phyloP scores from a whole-genome alignment of 2,797 vertebrate species.

The Diplodus puntazzo region DNA sequence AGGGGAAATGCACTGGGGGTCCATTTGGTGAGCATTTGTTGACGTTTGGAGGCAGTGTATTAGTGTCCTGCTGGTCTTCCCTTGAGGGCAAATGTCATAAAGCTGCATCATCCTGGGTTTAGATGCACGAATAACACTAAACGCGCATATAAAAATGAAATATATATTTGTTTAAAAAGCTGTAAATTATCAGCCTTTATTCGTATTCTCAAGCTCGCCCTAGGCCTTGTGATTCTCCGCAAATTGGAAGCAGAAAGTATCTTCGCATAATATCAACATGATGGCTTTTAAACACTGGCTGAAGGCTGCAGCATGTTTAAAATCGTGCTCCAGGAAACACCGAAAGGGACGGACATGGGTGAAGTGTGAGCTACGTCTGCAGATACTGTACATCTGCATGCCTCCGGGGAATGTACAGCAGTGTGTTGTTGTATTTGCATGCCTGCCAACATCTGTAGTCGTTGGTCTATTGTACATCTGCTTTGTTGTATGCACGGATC shows the following conservation, averaged over 20 bases:
- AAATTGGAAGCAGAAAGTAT: conserved; percentile 14
- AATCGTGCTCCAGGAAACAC: conserved; percentile 2
- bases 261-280: conserved; percentile 4
- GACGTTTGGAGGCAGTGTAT: neutral
- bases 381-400: conserved; percentile 40
- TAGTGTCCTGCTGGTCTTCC: conserved; percentile 12
- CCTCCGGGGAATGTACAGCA: neutral
- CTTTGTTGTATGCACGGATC: conserved; percentile 34
- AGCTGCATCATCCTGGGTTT: neutral
- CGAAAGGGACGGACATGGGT: conserved; percentile 1
- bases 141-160: conserved; percentile 11
- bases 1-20: neutral
- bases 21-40: conserved; percentile 7
- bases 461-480: conserved; percentile 43
- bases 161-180: neutral
- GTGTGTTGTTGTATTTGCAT: neutral
- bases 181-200: conserved; percentile 22
- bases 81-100: conserved; percentile 2
- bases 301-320: conserved; percentile 21
- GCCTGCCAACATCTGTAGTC: conserved; percentile 37
- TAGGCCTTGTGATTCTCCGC: conserved; percentile 5
- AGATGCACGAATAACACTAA: conserved; percentile 29
- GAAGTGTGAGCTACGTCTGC: conserved; percentile 27
- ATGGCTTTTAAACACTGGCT: conserved; percentile 26
- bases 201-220: conserved; percentile 4